Evolutionary conservation across 2,113 vertebrate species (phyloP), one percentile per base, ranked within the genome.

Genomic region (Gorsachius goisagi): DNA sequence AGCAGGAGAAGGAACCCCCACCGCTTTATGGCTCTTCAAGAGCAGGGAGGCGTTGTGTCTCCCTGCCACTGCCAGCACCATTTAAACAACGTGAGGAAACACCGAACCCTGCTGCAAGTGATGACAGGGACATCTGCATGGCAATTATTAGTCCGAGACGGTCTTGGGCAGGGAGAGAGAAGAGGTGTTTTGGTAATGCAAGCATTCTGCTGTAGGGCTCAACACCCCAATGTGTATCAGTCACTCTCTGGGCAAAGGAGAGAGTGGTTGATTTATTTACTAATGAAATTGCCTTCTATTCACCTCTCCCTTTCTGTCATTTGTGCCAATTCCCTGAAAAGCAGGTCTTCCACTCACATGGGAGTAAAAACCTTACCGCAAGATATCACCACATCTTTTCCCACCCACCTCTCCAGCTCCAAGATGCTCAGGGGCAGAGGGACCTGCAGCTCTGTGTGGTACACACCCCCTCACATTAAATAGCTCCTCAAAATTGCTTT

Each of bases 371-470:
- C 15, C 50, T 64, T 8, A 44, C n/a, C 2, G 0, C 3, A 15
- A 72, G 28, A 1, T 4, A 60, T 22, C 53, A 44, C 52, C 62
- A 35, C 19, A 32, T 52, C 44, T 39, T 77, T 64, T 79, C 20
- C n/a, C 41, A 58, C 6, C 24, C 27, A 67, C 23, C 20, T 47
- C 35, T 77, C 55, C 68, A 63, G 19, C 26, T 75, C 13, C 3
- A 2, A 58, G 52, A n/a, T 0, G 3, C 50, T 47, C 35, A n/a
- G 0, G 0, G 53, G 59, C 49, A 73, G 44, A 80, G 26, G 21
- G 9, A 37, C 35, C 45, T n/a, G 55, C 7, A 39, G 49, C 63
- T 80, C 58, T 73, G 52, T 44, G 41, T 44, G 0, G 18, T 35
- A 55, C 24, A 8, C 10, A 3, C 3, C 5, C 4, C 12, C n/a